phyloP scores from a whole-genome alignment of 2,888 invertebrate species.

The Nowickia ferox region DNA sequence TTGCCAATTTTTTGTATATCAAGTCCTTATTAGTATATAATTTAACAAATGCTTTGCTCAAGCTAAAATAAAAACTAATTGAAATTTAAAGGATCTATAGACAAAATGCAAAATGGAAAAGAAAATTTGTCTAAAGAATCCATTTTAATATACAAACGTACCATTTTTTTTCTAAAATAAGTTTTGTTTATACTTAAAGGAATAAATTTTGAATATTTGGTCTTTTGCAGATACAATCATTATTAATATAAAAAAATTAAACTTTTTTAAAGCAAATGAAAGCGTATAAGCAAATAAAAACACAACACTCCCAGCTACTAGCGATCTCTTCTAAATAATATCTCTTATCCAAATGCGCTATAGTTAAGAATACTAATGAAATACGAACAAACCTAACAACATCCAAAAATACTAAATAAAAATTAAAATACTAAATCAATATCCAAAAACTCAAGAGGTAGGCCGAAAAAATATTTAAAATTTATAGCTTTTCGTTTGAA shows the following conservation, averaged over 20 bases:
- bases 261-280: conserved; percentile 55
- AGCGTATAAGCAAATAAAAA: conserved; percentile 54
- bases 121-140: conserved; percentile 32
- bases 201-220: conserved; percentile 76
- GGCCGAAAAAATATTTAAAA: conserved; percentile 61
- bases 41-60: not conserved
- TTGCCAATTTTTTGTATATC: conserved; percentile 41
- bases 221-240: conserved; percentile 81
- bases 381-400: conserved; percentile 55
- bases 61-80: not conserved
- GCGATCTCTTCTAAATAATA: conserved; percentile 69
- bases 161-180: not conserved
- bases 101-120: conserved; percentile 2
- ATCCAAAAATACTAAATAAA: conserved; percentile 55
- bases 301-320: conserved; percentile 67
- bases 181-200: conserved; percentile 67
- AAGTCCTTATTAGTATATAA: conserved; percentile 10
- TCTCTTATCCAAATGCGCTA: conserved; percentile 64
- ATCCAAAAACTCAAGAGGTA: conserved; percentile 61
- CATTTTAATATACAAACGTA: conserved; percentile 16
- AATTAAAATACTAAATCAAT: conserved; percentile 49
- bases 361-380: conserved; percentile 63
- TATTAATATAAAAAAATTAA: conserved; percentile 75
- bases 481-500: conserved; percentile 46
- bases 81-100: conserved; percentile 15